These are phyloP conservation scores for Heliornis fulica DNA, from an alignment of 2,113 vertebrate species.

Conservation along the genomic window DNA sequence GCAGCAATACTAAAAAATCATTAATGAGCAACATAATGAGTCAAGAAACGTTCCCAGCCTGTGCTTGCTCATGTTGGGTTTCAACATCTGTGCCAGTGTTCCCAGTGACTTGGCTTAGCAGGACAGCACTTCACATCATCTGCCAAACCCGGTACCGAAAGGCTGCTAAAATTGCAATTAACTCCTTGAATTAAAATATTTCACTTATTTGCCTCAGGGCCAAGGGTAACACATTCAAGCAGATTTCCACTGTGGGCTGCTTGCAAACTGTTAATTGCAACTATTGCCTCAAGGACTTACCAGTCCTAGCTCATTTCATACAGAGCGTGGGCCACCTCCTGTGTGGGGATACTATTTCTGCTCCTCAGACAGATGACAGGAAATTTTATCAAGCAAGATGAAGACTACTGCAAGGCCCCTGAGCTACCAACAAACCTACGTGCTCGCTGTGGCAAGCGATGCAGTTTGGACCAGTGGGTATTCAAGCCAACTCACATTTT, in stretches of 20 bases:
- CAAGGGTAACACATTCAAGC: neutral
- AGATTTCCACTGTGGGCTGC: neutral
- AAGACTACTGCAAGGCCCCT: neutral
- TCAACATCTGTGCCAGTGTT: neutral
- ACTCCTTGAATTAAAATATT: slow-evolving; percentile 7
- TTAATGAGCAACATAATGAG: neutral
- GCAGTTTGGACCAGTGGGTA: neutral
- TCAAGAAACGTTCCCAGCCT: neutral
- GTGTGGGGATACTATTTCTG: neutral
- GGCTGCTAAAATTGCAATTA: slow-evolving; percentile 19
- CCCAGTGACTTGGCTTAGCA: neutral
- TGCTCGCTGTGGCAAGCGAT: neutral
- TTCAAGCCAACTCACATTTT: neutral
- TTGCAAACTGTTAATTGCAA: neutral
- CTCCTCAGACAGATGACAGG: neutral
- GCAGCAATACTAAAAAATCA: neutral
- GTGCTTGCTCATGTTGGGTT: neutral
- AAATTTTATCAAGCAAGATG: neutral
- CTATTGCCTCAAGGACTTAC: neutral
- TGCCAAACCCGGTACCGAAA: neutral
- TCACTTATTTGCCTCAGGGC: neutral
- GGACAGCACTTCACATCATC: neutral
- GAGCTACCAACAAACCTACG: neutral
- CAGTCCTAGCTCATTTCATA: neutral
- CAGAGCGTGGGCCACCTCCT: neutral